Percentiles rank a stretch among this genome's conserved stretches.
Conservation (phyloP, 2,113 vertebrate genomes). For the Macroglossus sobrinus region DNA sequence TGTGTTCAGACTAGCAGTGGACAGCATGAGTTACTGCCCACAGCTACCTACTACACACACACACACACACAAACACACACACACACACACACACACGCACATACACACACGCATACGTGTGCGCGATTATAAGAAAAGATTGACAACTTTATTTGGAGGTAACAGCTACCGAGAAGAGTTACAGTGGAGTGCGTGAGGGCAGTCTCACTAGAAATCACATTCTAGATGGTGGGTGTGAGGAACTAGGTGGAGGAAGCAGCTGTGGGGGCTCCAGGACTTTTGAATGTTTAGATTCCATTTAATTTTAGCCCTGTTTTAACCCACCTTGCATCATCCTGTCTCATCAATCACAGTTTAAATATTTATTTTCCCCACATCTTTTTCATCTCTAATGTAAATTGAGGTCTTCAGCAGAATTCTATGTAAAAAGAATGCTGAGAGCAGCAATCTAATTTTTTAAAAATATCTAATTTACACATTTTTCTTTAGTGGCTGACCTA, state of each 20-base stretch:
- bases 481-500: conserved; percentile 20
- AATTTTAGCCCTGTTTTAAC: neutral
- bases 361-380: conserved; percentile 55
- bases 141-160: neutral
- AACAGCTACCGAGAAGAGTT: neutral
- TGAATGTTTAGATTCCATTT: neutral
- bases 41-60: neutral
- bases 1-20: neutral
- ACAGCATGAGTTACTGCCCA: neutral
- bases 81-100: too few species aligned
- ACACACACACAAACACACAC: rapidly evolving
- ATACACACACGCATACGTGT: too few species aligned
- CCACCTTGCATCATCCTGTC: conserved; percentile 8
- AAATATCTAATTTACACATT: conserved; percentile 42
- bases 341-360: conserved; percentile 53
- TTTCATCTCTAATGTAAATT: conserved; percentile 50
- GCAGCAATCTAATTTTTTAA: neutral
- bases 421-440: neutral
- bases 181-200: too few species aligned
- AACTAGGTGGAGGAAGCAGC: too few species aligned
- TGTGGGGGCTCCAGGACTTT: neutral
- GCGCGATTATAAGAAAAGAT: neutral
- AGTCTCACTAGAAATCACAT: neutral
- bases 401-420: conserved; percentile 27
- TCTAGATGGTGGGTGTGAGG: neutral